Evolutionary conservation across 23 tunicate genomes (phyloP).

Genomic region (Phallusia fumigata): DNA sequence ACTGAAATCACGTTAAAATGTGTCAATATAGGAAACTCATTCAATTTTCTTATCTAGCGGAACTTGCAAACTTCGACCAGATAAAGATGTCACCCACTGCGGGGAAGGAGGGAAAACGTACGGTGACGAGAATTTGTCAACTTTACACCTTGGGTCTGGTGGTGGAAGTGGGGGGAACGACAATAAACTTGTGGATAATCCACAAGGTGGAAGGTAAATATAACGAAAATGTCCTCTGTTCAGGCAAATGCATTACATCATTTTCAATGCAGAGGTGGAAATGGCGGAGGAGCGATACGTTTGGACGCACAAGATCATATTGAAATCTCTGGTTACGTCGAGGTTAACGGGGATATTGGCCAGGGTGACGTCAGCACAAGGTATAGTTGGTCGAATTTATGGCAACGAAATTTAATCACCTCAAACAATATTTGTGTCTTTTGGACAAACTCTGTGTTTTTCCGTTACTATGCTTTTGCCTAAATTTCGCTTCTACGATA

Average conservation of each 20-base stretch:
- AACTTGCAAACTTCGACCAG: conserved; percentile 38
- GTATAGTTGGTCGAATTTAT: neutral
- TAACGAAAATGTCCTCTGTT: neutral
- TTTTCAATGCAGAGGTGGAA: conserved; percentile 40
- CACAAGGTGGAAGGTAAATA: conserved; percentile 38
- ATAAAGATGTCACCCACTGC: conserved; percentile 27
- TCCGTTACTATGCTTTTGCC: no score
- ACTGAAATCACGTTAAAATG: neutral
- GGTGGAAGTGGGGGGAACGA: conserved; percentile 68
- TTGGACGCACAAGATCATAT: conserved; percentile 37
- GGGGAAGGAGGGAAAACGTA: conserved; percentile 35
- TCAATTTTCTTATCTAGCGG: conserved; percentile 2
- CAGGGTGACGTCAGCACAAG: conserved; percentile 49
- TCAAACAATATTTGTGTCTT: no score
- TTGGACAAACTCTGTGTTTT: no score
- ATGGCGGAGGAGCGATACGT: conserved; percentile 54
- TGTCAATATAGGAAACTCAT: neutral
- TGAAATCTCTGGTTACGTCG: conserved; percentile 33
- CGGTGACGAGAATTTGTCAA: conserved; percentile 27
- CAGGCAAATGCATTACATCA: neutral
- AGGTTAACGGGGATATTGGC: conserved; percentile 42
- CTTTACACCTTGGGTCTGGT: conserved; percentile 51
- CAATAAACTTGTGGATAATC: conserved; percentile 33
- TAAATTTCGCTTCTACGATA: no score
- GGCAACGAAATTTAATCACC: neutral